Evolutionary conservation across 1,140 invertebrate species (phyloP).

Genomic region (Leptinotarsa lineolata): DNA sequence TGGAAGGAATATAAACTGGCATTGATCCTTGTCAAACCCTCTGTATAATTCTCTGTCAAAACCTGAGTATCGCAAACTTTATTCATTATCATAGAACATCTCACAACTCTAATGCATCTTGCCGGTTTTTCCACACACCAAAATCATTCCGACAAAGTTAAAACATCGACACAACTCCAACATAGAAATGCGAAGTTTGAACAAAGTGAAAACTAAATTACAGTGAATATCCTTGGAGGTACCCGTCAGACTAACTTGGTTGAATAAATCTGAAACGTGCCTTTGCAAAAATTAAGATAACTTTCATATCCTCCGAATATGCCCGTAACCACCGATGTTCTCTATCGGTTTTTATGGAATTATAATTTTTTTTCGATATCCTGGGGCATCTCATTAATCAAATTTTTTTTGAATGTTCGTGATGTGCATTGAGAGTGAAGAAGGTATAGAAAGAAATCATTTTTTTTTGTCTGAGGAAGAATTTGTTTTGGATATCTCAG

Average conservation of each 20-base stretch:
- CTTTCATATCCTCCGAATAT: background rate
- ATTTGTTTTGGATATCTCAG: too few species aligned
- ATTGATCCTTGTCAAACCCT: too few species aligned
- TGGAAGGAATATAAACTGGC: too few species aligned
- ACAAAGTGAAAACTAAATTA: constrained; percentile 6
- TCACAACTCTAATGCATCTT: too few species aligned
- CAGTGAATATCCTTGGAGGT: background rate
- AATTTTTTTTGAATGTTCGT: too few species aligned
- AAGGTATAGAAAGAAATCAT: too few species aligned
- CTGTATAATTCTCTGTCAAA: too few species aligned
- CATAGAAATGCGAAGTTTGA: background rate
- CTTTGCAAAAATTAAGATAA: constrained; percentile 9
- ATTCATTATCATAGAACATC: too few species aligned
- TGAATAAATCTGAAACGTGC: constrained; percentile 5
- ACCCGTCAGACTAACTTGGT: constrained; percentile 4
- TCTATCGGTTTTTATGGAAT: background rate
- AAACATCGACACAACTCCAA: constrained; percentile 3
- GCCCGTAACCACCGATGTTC: background rate
- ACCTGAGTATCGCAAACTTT: too few species aligned
- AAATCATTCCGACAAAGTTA: constrained; percentile 1
- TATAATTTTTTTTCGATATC: background rate
- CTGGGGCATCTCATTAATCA: background rate
- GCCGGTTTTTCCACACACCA: background rate
- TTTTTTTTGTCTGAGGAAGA: too few species aligned
- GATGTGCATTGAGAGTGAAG: too few species aligned